Evolutionary conservation across 1,140 invertebrate genomes (phyloP).

Genomic region (Bombus superbus): DNA sequence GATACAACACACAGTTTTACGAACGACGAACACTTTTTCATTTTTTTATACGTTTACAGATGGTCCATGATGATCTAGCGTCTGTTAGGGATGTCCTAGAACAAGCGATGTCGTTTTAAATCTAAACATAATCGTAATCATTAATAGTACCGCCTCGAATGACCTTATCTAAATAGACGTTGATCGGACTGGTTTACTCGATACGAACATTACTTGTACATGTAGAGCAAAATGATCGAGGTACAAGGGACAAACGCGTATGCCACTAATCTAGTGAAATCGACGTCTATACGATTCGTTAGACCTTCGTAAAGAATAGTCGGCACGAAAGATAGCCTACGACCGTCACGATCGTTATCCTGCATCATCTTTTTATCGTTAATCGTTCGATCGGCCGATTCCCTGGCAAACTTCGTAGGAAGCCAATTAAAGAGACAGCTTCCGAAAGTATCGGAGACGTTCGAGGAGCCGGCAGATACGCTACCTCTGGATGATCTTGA

Average conservation of each 20-base stretch:
- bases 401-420: not conserved
- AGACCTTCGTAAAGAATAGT: constrained; percentile 72
- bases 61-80: constrained; percentile 38
- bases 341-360: constrained; percentile 54
- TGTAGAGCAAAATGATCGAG: constrained; percentile 70
- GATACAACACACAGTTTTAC: constrained; percentile 49
- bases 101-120: constrained; percentile 41
- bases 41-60: constrained; percentile 26
- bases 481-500: constrained; percentile 42
- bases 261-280: constrained; percentile 73
- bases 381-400: not conserved
- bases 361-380: constrained; percentile 49
- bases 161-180: not conserved
- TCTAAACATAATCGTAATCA: constrained; percentile 38
- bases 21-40: constrained; percentile 31
- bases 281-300: constrained; percentile 69
- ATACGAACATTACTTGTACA: constrained; percentile 64
- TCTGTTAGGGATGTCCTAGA: constrained; percentile 54
- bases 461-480: not conserved
- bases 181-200: too few species aligned
- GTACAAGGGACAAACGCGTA: constrained; percentile 76
- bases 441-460: too few species aligned
- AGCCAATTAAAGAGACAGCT: constrained; percentile 10
- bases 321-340: constrained; percentile 73
- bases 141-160: not conserved